Evolutionary conservation across 2,888 invertebrate genomes (phyloP), one percentile per base, ranked within the genome.

Genomic region (Mesorhabditis spiculigera): DNA sequence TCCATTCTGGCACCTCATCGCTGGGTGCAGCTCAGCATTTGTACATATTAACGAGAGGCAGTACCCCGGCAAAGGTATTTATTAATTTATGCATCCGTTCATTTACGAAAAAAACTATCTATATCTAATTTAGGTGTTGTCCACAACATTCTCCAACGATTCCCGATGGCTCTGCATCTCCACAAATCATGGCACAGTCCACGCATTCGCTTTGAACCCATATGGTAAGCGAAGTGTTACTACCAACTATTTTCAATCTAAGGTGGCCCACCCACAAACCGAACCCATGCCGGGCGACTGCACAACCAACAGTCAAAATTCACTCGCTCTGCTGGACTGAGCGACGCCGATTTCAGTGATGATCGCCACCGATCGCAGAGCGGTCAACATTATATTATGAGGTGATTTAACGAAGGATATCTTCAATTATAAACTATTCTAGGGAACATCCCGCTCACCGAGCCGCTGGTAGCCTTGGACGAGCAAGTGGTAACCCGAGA

Each of bases 111-210:
- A 74, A 50, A 16, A 10, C n/a, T 45, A 58, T 74, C 50, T 66
- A 41, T 5, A 13, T 72, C n/a, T 45, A 10, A 75, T 82, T 10
- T 77, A 89, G 88, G 87, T 90, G n/a, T 89, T 92, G 89, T 93
- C 95, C 85, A 92, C 95, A 87, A 90, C 92, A 67, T 93, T 97
- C 86, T 93, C 95, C 1, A 89, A 91, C 72, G 97, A 98, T 88
- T 92, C 87, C 44, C 91, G 98, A 69, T 99, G 97, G 97, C 91
- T 93, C n/a, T 93, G 95, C 3, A 91, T 97, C 5, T 93, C 94
- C 62, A 95, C 97, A 0, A 90, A 95, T 76, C 72, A 87, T 85
- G 98, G 97, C 74, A 98, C 98, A 0, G 95, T 95, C 45, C 98
- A 98, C 87, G 92, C 98, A 76, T 98, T 96, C 88, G 94, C 97